A percentile compares a stretch with the other conserved stretches of the same genome.
These are phyloP conservation scores for Cyclina sinensis DNA, from an alignment of 1,140 invertebrate genomes.

Conservation along the genomic window DNA sequence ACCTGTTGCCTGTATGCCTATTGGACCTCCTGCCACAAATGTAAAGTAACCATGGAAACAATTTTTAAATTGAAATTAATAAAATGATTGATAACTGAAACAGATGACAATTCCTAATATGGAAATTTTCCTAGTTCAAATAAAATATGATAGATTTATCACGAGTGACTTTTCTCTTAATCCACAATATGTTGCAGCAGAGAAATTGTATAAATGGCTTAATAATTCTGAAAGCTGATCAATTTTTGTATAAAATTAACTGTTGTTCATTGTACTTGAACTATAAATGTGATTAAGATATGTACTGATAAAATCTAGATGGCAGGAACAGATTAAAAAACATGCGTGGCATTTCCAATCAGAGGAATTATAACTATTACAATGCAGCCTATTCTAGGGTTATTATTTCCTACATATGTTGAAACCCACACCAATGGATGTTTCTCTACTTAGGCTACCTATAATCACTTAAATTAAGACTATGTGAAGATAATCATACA, in stretches of 20 bases:
- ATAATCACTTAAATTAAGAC: too few species aligned
- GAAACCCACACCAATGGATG: too few species aligned
- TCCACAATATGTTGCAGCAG: slow-evolving; percentile 10
- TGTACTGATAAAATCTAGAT: slow-evolving; percentile 6
- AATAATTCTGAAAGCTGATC: not conserved
- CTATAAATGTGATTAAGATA: not conserved
- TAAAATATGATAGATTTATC: slow-evolving; percentile 60
- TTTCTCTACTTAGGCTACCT: too few species aligned
- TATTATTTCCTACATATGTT: too few species aligned
- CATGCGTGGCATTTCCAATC: not conserved
- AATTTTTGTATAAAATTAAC: slow-evolving; percentile 19
- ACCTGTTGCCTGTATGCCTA: slow-evolving; percentile 47
- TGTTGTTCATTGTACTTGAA: slow-evolving; percentile 19
- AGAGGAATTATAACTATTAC: not conserved
- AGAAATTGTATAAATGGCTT: slow-evolving; percentile 2
- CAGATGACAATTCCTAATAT: slow-evolving; percentile 57
- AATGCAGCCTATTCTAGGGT: too few species aligned
- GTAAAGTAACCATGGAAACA: slow-evolving; percentile 45
- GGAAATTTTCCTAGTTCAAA: slow-evolving; percentile 45
- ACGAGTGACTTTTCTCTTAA: not conserved
- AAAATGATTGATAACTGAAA: slow-evolving; percentile 63
- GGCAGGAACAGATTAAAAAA: not conserved
- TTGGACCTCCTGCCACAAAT: slow-evolving; percentile 56
- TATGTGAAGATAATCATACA: too few species aligned
- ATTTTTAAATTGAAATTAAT: slow-evolving; percentile 69